Evolutionary conservation across 2,113 vertebrate species (phyloP), one percentile per base, ranked within the genome.

Genomic region (Micromys minutus): DNA sequence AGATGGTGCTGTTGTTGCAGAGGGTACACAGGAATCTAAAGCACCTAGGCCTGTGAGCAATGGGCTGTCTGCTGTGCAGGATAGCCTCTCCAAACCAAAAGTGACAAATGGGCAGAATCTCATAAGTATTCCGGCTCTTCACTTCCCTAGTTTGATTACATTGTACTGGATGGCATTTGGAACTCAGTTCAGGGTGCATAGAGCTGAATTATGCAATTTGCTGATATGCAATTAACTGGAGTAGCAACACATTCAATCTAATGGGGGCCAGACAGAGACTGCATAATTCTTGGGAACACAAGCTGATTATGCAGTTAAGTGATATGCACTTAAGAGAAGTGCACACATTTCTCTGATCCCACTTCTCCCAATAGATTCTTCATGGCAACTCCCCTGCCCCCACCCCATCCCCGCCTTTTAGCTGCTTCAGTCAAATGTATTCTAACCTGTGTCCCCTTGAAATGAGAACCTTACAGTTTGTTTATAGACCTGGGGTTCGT

Each of bases 281-380:
- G 89, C 89, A 94, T 97, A 96, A 97, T 98, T 97, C 97, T 94
- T 88, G 75, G 91, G 96, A 95, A 83, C 84, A 84, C 96, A 92
- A 91, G 94, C 88, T 96, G 96, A 97, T 97, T 93, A 96, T 96
- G 87, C 97, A 97, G 91, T 91, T 97, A 96, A 97, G 97, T 97
- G 96, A 95, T 90, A 93, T 89, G 97, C 96, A 97, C 97, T 97
- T 97, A 97, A 69, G 90, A 95, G 96, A 94, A 97, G 96, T 93
- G 95, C 88, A 89, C 74, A 67, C 95, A 42, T 90, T 84, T 91
- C 91, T 97, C 87, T 96, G 96, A 94, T 95, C 85, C 91, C 59
- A 93, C 96, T 77, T 96, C 96, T 97, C 91, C 90, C 80, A 47
- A 59, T 19, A 91, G 89, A 94, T 91, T 94, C 95, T 90, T 90